Evolutionary conservation across 2,888 invertebrate species (phyloP).

Genomic region (Orgyia antiqua): DNA sequence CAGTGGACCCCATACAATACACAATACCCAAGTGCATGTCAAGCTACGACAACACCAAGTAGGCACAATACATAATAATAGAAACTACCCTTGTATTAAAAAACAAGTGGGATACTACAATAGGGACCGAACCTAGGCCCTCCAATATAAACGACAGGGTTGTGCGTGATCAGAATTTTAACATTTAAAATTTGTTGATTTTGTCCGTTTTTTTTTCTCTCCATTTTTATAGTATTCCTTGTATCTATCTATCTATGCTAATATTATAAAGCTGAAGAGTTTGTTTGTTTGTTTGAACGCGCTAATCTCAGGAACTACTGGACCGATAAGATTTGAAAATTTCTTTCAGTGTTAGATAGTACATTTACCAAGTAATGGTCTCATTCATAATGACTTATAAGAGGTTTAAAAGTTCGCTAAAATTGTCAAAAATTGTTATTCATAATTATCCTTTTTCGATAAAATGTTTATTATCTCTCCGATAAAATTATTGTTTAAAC

Average conservation of each 20-base stretch:
- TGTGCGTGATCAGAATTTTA: conserved; percentile 62
- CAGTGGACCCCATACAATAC: conserved; percentile 19
- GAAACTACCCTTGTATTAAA: conserved; percentile 72
- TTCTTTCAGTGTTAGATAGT: too few relatives aligned
- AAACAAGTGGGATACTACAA: conserved; percentile 70
- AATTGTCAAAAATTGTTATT: too few relatives aligned
- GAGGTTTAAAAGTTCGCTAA: too few relatives aligned
- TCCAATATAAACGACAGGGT: conserved; percentile 53
- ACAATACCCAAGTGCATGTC: conserved; percentile 56
- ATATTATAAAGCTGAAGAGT: too few relatives aligned
- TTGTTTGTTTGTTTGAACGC: too few relatives aligned
- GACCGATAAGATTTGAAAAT: too few relatives aligned
- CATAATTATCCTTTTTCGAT: too few relatives aligned
- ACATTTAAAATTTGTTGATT: conserved; percentile 37
- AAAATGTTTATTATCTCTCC: too few relatives aligned
- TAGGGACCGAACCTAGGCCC: conserved; percentile 63
- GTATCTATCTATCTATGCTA: not conserved
- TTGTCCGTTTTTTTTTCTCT: conserved; percentile 18
- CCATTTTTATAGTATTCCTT: conserved; percentile 14
- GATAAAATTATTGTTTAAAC: too few relatives aligned
- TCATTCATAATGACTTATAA: too few relatives aligned
- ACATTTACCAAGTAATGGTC: too few relatives aligned
- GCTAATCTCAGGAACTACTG: too few relatives aligned
- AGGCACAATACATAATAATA: conserved; percentile 64
- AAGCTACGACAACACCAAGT: conserved; percentile 64